Evolutionary conservation across 1,140 invertebrate genomes (phyloP), one percentile per base, ranked within the genome.

Genomic region (Ridgeia piscesae): DNA sequence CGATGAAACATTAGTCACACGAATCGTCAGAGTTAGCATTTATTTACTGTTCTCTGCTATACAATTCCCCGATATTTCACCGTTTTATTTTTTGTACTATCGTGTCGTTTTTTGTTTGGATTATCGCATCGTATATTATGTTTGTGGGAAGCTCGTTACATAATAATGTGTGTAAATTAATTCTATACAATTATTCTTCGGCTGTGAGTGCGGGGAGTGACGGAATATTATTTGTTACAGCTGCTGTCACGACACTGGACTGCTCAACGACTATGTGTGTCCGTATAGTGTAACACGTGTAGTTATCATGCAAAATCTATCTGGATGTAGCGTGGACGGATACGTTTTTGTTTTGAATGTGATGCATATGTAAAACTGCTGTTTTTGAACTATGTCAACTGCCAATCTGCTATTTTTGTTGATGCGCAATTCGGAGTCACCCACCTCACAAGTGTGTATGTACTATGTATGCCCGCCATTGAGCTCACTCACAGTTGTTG

Each of bases 121-220:
- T 77, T 77, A 77, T 21, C 27, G 58, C 58, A 17, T 77, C 27
- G 27, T 21, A 31, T 77, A n/a, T n/a, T n/a, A 21, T 77, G 58
- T 77, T 77, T 77, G 58, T 27, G 58, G 58, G 58, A 77, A 77
- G 27, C 27, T 77, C 58, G 58, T 77, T 77, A 77, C 27, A 21
- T 77, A 77, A 77, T 77, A 77, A 77, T 77, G 58, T 77, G 17
- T 77, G 58, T 77, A 77, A 77, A 77, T 77, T 77, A 77, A 77
- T 77, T 77, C 58, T 8, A 77, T 77, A 77, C 58, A 77, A 77
- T 21, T 77, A 2, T 77, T 21, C 58, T 21, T 77, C 58, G 27
- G 17, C 6, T 77, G 58, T 21, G 58, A 77, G 58, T 4, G 58
- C 11, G 58, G 58, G 58, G 11, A 50, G 48, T 50, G 48, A 50